Conservation (phyloP, 1,140 invertebrate species). For the Leptonema lineaticorne region DNA sequence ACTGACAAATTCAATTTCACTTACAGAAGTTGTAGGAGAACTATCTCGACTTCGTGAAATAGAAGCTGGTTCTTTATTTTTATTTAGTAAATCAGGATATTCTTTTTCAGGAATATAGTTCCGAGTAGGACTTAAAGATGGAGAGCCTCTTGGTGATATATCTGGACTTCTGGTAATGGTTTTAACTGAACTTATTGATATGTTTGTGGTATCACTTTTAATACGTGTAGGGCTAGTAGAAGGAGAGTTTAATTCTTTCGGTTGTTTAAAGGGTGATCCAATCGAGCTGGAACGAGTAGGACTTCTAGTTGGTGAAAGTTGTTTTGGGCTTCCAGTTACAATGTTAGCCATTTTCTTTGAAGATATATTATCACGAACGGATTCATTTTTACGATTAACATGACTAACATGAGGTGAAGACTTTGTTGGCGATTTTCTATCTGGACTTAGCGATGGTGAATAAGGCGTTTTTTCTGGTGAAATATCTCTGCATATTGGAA, state of each 20-base stretch:
- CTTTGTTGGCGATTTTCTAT: not conserved
- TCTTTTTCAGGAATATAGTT: conserved; percentile 12
- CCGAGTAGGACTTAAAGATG: conserved; percentile 45
- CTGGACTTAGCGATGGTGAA: not conserved
- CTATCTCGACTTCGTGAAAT: conserved; percentile 48
- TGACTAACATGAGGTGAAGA: not conserved
- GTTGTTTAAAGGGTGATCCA: conserved; percentile 42
- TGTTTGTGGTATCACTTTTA: not conserved
- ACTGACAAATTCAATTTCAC: conserved; percentile 52
- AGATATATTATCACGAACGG: not conserved
- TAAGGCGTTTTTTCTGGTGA: not conserved
- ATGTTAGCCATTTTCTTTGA: not conserved
- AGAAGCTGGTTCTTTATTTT: conserved; percentile 41
- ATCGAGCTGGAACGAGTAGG: conserved; percentile 2
- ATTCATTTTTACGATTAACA: not conserved
- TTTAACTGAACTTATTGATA: conserved; percentile 1
- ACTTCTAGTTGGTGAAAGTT: not conserved
- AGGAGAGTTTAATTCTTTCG: conserved; percentile 40
- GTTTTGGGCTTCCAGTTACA: conserved; percentile 28
- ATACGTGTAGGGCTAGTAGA: conserved; percentile 34
- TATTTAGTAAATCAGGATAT: conserved; percentile 7
- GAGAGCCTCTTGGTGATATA: conserved; percentile 46
- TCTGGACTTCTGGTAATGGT: conserved; percentile 44
- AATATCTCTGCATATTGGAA: not conserved
- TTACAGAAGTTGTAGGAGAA: conserved; percentile 56